Base-by-base conservation (phyloP, 2,113 vertebrate species). In the Fulica atra region DNA sequence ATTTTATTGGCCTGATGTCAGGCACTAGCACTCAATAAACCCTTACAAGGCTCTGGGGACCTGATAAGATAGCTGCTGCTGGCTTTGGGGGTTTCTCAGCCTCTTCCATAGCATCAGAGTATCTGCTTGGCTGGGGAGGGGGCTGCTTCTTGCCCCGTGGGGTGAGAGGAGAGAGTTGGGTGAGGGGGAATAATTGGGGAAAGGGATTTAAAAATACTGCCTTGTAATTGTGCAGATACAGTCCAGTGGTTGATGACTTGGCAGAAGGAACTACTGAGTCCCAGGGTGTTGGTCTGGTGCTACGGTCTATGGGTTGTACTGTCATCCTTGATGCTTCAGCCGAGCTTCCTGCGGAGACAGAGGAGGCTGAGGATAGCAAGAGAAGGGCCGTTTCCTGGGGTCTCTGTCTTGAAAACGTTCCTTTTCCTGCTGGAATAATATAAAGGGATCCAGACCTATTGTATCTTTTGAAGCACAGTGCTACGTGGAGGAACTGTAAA, bases 241-340 rank as follows among this genome's bases (percentile, higher is more conserved):
- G 35, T 29, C 87, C 17, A 2, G 13, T 73, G 26, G 17, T 59
- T 36, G 74, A 10, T 71, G 46, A 15, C 26, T 51, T 88, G 76
- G 66, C 16, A 57, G 21, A 57, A 73, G 44, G 35, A 70, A 31
- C 5, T 11, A 4, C 16, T 11, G 3, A 23, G 7, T 8, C 11
- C 16, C 29, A 20, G 36, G 28, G 59, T 26, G 6, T 10, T 24
- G n/a, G 53, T 48, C 29, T 21, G 3, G 46, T 23, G 51, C 51
- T 78, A 2, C n/a, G 36, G 24, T 25, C 66, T 2, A 5, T 19
- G 57, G 46, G 29, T 70, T 3, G 0, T 3, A 3, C 7, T 2
- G 2, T 50, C 7, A 24, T 13, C 60, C 33, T 61, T 0, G 0
- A 7, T 3, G 2, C 36, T 33, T 51, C 13, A 44, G 19, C 31